Evolutionary conservation across 2,888 invertebrate species (phyloP).

Genomic region (Rutpela maculata): DNA sequence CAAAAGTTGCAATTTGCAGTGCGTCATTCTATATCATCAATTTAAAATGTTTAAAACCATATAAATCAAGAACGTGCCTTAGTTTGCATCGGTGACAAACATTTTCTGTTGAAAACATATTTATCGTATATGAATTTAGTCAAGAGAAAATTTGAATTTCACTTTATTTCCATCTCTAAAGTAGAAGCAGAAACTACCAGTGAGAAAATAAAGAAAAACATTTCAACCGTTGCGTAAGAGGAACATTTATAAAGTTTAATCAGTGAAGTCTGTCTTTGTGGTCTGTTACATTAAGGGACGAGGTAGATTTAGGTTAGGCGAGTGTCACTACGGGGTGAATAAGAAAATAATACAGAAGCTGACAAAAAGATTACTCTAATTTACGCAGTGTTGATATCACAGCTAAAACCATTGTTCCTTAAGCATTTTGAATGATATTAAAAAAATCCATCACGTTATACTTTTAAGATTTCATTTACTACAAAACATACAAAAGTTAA

Average conservation of each 20-base stretch:
- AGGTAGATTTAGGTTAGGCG: constrained; percentile 7
- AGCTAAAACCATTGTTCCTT: too few relatives aligned
- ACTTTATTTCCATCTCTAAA: not conserved
- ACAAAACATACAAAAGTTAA: too few relatives aligned
- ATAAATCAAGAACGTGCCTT: not conserved
- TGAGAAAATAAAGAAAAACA: constrained; percentile 5
- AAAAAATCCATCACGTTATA: too few relatives aligned
- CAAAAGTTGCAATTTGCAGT: too few relatives aligned
- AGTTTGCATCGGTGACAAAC: not conserved
- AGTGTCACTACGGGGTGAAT: not conserved
- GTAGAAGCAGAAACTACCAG: not conserved
- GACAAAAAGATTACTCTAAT: too few relatives aligned
- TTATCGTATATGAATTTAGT: not conserved
- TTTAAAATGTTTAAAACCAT: not conserved
- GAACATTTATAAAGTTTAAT: constrained; percentile 24
- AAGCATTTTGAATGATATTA: too few relatives aligned
- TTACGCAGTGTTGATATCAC: too few relatives aligned
- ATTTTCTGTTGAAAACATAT: not conserved
- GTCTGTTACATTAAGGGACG: constrained; percentile 9
- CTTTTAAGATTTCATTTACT: too few relatives aligned
- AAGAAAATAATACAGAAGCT: not conserved
- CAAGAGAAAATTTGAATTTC: not conserved
- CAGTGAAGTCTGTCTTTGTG: constrained; percentile 31
- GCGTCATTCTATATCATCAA: too few relatives aligned
- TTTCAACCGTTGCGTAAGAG: constrained; percentile 3